Evolutionary conservation across 23 tunicate species (phyloP), one percentile per base, ranked within the genome.

Genomic region (Phallusia fumigata): DNA sequence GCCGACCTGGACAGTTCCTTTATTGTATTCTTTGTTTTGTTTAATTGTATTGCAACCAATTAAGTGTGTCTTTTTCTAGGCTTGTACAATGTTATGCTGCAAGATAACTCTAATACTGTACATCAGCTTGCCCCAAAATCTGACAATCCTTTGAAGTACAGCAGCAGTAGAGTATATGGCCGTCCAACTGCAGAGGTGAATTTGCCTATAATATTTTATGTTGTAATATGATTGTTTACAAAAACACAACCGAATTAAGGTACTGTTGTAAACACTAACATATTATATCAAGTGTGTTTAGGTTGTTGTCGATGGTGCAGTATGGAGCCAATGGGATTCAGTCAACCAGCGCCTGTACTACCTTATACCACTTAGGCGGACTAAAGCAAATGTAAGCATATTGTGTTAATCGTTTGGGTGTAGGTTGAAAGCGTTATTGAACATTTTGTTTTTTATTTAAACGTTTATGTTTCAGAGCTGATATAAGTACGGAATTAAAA

Each of bases 301-400:
- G 88, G 83, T 85, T 12, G 15, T 90, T 2, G 86, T 75, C 8
- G 53, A 82, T 15, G 84, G 84, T 65, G 81, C 73, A 6, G 26
- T 87, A 18, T 92, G 97, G 97, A 65, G 85, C 31, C 97, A 92
- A 58, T 92, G 97, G 97, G 84, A 92, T 75, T 36, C 84, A 36
- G 8, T 32, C 0, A 65, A 36, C 8, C 97, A 92, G 52, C 82
- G 86, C 35, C 76, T 92, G 32, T 92, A 83, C 52, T 92, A 83
- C 75, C 19, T 92, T 31, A 65, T 76, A 32, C 87, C 87, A 15
- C 64, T 73, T n/a, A 34, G 79, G n/a, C 16, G 69, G 28, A 58
- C 69, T 21, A 58, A 22, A 21, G 69, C 69, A 1, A 22, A 13
- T 13, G 69, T 58, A 58, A 58, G 69, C 28, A 3, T 13, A 6